phyloP scores from a whole-genome alignment of 2,113 vertebrate species.

The Prunella fulvescens region DNA sequence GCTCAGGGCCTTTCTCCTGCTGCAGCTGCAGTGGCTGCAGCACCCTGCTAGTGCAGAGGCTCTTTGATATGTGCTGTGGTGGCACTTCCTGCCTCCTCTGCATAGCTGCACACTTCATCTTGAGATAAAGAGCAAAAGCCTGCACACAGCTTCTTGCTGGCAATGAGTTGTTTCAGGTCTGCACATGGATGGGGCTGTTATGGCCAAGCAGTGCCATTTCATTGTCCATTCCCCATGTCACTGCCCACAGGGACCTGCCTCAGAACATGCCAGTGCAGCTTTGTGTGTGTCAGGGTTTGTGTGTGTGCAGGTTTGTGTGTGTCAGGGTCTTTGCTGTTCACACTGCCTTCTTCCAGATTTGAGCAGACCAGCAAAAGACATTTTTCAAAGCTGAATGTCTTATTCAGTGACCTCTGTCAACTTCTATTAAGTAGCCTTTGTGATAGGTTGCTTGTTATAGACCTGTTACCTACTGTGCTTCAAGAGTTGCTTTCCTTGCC shows the following conservation, averaged over 20 bases:
- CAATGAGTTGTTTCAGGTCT: neutral
- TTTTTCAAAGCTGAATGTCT: neutral
- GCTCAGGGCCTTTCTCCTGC: neutral
- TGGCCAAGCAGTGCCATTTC: rapidly evolving
- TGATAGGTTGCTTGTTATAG: neutral
- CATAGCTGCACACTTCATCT: rapidly evolving
- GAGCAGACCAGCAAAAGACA: neutral
- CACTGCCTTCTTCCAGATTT: neutral
- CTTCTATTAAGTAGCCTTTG: neutral
- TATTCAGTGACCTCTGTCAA: neutral
- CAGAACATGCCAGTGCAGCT: neutral
- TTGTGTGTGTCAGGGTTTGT: no score
- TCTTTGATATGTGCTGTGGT: rapidly evolving
- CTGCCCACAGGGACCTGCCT: no score
- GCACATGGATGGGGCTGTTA: rapidly evolving
- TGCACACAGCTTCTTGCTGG: neutral
- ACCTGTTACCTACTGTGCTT: neutral
- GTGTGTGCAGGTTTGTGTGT: neutral
- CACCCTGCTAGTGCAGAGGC: neutral
- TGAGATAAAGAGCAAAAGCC: neutral
- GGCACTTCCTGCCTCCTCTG: neutral
- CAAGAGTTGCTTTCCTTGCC: neutral
- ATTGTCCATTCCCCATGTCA: neutral
- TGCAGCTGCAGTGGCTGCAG: neutral
- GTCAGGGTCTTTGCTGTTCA: neutral